Conservation (phyloP, 2,888 invertebrate genomes). For the Drosophila peninsularis region DNA sequence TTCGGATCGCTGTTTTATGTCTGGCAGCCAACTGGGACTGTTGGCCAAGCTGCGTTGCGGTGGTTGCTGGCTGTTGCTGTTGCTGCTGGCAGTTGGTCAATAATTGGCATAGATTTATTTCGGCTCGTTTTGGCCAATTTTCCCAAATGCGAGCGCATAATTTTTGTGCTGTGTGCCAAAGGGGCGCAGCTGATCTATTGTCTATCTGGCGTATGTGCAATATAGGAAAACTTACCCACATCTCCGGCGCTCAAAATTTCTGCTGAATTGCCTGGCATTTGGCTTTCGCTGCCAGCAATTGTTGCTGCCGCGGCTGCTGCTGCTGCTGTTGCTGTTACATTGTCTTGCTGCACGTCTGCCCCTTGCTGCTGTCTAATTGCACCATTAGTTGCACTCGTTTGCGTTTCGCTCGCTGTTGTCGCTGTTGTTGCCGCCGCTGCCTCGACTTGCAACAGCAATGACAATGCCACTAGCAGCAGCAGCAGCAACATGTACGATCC, state of each 20-base stretch:
- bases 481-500: constrained; percentile 61
- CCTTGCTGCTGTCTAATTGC: constrained; percentile 74
- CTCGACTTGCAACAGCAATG: constrained; percentile 42
- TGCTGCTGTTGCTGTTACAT: constrained; percentile 41
- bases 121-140: constrained; percentile 68
- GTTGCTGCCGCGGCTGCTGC: constrained; percentile 47
- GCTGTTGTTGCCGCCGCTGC: constrained; percentile 32
- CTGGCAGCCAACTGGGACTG: constrained; percentile 31
- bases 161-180: constrained; percentile 27
- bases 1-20: constrained; percentile 2
- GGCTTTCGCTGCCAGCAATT: constrained; percentile 55
- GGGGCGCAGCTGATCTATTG: constrained; percentile 48
- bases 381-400: constrained; percentile 78
- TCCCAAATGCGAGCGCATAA: constrained; percentile 35
- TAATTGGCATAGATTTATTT: constrained; percentile 81
- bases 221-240: constrained; percentile 69
- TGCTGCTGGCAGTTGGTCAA: constrained; percentile 76
- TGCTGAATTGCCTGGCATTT: constrained; percentile 64
- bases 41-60: constrained; percentile 47
- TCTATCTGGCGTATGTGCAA: constrained; percentile 6
- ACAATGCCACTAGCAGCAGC: constrained; percentile 56
- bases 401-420: constrained; percentile 60
- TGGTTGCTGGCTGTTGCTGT: constrained; percentile 41
- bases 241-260: constrained; percentile 75
- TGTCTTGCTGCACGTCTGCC: constrained; percentile 73